These are phyloP conservation scores for Antechinus flavipes DNA, from an alignment of 2,113 vertebrate species.

Conservation along the genomic window DNA sequence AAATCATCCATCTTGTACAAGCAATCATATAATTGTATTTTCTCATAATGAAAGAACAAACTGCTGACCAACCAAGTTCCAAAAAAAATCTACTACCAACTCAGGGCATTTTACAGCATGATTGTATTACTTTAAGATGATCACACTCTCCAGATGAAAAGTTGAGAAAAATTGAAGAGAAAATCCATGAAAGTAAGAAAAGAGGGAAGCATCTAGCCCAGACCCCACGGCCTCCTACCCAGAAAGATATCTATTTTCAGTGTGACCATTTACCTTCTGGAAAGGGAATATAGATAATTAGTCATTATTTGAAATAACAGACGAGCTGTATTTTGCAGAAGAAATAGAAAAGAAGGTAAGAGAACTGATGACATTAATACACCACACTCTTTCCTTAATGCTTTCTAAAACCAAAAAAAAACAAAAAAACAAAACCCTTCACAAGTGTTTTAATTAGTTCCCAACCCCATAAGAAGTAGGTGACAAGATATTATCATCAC, in stretches of 20 bases:
- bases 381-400: neutral
- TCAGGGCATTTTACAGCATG: neutral
- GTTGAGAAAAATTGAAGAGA: neutral
- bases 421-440: slow-evolving; percentile 41
- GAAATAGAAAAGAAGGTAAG: neutral
- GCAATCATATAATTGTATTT: neutral
- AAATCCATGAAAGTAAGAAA: neutral
- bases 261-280: neutral
- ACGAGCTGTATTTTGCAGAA: slow-evolving; percentile 29
- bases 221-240: neutral
- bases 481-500: neutral
- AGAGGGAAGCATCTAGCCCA: neutral
- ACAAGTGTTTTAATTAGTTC: neutral
- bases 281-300: slow-evolving; percentile 33
- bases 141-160: neutral
- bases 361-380: neutral
- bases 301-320: slow-evolving; percentile 7
- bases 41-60: slow-evolving; percentile 6
- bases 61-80: neutral
- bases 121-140: slow-evolving; percentile 1
- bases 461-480: neutral
- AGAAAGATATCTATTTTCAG: slow-evolving; percentile 6
- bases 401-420: slow-evolving; percentile 52
- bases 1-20: neutral
- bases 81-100: neutral